Percentiles rank a stretch among this genome's conserved stretches.
phyloP scores from a whole-genome alignment of 2,113 vertebrate species.

The Sinocyclocheilus maitianheensis region DNA sequence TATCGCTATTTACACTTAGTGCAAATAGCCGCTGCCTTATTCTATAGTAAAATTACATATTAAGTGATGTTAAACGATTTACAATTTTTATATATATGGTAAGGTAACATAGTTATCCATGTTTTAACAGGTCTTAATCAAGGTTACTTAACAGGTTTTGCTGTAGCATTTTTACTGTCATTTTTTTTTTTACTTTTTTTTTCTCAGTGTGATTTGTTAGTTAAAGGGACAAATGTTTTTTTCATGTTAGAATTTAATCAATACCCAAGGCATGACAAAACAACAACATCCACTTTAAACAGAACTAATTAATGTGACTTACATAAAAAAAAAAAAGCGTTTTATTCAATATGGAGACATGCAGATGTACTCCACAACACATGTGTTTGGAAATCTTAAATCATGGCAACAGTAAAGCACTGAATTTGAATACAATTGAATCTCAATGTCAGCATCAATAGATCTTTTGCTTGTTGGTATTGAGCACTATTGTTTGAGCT shows the following conservation, averaged over 20 bases:
- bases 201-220: too few species aligned
- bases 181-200: too few species aligned
- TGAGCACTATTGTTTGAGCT: conserved; percentile 6
- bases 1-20: too few species aligned
- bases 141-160: not conserved
- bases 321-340: not conserved
- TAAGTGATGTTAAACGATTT: not conserved
- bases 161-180: not conserved
- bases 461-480: conserved; percentile 20
- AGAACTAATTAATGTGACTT: not conserved
- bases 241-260: not conserved
- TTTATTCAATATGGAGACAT: not conserved
- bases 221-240: not conserved
- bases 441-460: conserved; percentile 23
- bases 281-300: not conserved
- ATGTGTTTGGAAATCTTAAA: not conserved
- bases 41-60: too few species aligned
- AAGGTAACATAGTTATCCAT: not conserved
- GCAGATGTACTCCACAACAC: not conserved
- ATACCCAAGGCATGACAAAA: not conserved
- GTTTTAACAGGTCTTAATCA: too few species aligned
- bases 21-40: too few species aligned
- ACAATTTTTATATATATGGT: not conserved
- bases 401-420: not conserved
- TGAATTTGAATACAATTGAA: conserved; percentile 47